Evolutionary conservation across 2,888 invertebrate species (phyloP), one percentile per base, ranked within the genome.

Genomic region (Fabriciana adippe): DNA sequence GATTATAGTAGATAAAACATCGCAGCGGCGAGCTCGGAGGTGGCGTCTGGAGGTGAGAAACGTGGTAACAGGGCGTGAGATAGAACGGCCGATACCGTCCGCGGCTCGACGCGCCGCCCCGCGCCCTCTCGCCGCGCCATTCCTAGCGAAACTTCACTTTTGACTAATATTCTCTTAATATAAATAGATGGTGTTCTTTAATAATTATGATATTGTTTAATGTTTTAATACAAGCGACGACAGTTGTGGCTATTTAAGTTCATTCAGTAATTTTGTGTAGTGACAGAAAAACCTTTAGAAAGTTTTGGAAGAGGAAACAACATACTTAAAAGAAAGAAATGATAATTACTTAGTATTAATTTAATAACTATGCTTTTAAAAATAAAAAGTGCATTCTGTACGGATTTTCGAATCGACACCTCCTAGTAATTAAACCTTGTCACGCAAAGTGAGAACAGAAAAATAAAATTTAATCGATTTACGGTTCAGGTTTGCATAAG

Each of bases 351-450:
- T 47, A 62, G 59, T 65, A 61, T 51, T 51, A 18, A 54, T 78
- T 76, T 88, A 89, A 90, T 89, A 80, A 84, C 84, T 85, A 86
- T 90, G 81, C 88, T 89, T 87, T 87, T 82, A 78, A 79, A 82
- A 85, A 81, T 82, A 84, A 80, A 81, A 82, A 84, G 81, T 84
- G 77, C 79, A 82, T 82, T 82, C 81, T 81, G 83, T 82, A 81
- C 80, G 79, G 84, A 86, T 92, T 90, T 89, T 88, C 88, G 85
- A 85, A 89, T 91, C 89, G 89, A 91, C 92, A 92, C 91, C 90
- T 90, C 79, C 73, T 75, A 78, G 83, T 89, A 92, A 92, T 91
- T 91, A 90, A 87, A 79, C 82, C 79, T 77, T 83, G 87, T 88
- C 92, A 92, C 90, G 91, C 90, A 86, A 90, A 85, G 79, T 77